phyloP scores from a whole-genome alignment of 1,140 invertebrate genomes.

The Drosophila littoralis region DNA sequence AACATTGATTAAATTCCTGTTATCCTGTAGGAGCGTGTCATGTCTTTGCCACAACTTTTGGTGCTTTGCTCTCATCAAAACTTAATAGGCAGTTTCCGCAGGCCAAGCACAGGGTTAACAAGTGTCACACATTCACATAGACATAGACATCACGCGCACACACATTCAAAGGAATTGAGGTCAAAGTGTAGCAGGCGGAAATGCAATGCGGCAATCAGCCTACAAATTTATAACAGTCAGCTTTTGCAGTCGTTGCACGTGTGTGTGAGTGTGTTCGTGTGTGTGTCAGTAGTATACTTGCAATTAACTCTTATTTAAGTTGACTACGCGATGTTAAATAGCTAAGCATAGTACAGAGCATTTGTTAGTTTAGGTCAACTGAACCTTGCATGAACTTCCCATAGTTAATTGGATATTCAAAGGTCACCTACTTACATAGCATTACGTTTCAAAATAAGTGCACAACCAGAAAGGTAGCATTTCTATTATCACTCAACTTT shows the following conservation, averaged over 20 bases:
- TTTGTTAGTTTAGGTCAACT: neutral
- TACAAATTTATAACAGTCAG: constrained; percentile 58
- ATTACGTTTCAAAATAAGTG: neutral
- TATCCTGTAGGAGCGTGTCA: constrained; percentile 24
- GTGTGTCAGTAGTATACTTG: constrained; percentile 15
- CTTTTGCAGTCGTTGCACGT: constrained; percentile 6
- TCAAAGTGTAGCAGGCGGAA: constrained; percentile 60
- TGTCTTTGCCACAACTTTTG: constrained; percentile 51
- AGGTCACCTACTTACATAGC: neutral
- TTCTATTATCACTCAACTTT: no score
- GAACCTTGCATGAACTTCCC: constrained; percentile 22
- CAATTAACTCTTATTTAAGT: constrained; percentile 52
- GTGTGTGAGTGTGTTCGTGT: constrained; percentile 18
- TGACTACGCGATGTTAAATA: constrained; percentile 6
- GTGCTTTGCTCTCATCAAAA: constrained; percentile 62
- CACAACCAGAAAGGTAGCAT: neutral
- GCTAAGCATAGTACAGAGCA: neutral
- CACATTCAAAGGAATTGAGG: constrained; percentile 52
- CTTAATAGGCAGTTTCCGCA: constrained; percentile 75
- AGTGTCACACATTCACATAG: constrained; percentile 57
- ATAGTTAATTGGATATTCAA: constrained; percentile 21
- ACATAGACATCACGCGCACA: constrained; percentile 30
- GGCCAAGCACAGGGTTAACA: constrained; percentile 56
- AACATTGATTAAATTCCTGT: constrained; percentile 67
- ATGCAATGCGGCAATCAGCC: constrained; percentile 73